Evolutionary conservation across 2,888 invertebrate genomes (phyloP), one percentile per base, ranked within the genome.

Genomic region (Heliconius cydno): DNA sequence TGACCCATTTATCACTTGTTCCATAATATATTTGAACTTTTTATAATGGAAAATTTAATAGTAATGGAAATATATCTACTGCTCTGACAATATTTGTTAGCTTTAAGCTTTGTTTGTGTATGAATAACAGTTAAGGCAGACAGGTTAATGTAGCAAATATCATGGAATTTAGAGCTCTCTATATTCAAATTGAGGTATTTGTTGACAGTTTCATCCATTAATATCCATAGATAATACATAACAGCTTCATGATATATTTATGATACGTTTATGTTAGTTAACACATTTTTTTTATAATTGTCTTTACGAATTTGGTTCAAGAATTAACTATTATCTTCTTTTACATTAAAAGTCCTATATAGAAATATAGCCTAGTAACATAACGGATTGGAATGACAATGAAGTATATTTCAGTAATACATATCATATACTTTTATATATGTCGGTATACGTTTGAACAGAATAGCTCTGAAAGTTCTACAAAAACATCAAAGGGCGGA

Each of bases 121-220:
- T 66, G 73, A 66, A 34, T 66, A 52, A 73, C 72, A 52, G 72
- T 73, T 73, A 38, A 10, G 52, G 66, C 57, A n/a, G 78, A 66
- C 78, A 66, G 66, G 52, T 57, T 38, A 25, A 66, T 78, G 25
- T 25, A 46, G 72, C 63, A n/a, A 38, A 52, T 78, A 57, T 19
- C 65, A 46, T 66, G 34, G 71, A 72, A 66, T 66, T 57, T 60
- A 72, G 66, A 73, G 28, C 71, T 63, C 52, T 66, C 52, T 25
- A 25, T 10, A 57, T 60, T 60, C 13, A 66, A 73, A 66, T 65
- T 78, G 66, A 78, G 13, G 34, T 78, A 73, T 65, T 72, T 57
- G 65, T 25, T 52, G 78, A 52, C 34, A 72, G 25, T 2, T 60
- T 34, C 30, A 72, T 19, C 13, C 10, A 71, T 52, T 52, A 60